Conservation (phyloP, 2,113 vertebrate species). For the Indicator indicator region DNA sequence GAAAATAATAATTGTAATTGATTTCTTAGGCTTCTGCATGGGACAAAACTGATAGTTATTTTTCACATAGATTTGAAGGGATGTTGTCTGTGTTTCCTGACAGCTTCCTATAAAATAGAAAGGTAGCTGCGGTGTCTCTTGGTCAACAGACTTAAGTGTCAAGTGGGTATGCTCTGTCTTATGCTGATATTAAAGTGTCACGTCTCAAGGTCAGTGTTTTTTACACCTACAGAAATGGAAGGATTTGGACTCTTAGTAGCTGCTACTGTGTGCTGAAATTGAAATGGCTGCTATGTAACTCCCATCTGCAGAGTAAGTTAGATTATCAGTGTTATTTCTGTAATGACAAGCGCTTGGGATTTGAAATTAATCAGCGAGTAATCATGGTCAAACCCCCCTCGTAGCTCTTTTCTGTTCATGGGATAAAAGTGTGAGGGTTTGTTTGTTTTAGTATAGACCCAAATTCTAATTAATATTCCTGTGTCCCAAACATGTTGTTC, state of each 20-base stretch:
- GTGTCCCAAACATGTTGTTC: constrained; percentile 62
- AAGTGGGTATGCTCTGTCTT: neutral
- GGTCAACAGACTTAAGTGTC: neutral
- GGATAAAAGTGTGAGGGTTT: neutral
- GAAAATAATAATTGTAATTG: neutral
- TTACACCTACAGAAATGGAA: neutral
- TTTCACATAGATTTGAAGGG: neutral
- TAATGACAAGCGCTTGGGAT: neutral
- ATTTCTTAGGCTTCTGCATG: neutral
- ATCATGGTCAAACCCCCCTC: neutral
- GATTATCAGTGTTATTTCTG: neutral
- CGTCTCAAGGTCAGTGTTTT: neutral
- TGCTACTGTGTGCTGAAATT: neutral
- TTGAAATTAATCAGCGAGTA: neutral
- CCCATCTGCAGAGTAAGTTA: neutral
- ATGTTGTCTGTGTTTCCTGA: neutral
- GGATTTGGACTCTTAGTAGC: neutral
- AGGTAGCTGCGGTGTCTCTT: neutral
- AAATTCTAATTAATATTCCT: constrained; percentile 53
- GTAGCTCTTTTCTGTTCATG: neutral
- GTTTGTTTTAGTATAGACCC: neutral
- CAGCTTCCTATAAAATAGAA: neutral
- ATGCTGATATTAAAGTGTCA: neutral
- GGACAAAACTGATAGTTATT: neutral
- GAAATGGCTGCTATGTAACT: neutral